phyloP scores from a whole-genome alignment of 2,113 vertebrate species.

The Edolisoma coerulescens region DNA sequence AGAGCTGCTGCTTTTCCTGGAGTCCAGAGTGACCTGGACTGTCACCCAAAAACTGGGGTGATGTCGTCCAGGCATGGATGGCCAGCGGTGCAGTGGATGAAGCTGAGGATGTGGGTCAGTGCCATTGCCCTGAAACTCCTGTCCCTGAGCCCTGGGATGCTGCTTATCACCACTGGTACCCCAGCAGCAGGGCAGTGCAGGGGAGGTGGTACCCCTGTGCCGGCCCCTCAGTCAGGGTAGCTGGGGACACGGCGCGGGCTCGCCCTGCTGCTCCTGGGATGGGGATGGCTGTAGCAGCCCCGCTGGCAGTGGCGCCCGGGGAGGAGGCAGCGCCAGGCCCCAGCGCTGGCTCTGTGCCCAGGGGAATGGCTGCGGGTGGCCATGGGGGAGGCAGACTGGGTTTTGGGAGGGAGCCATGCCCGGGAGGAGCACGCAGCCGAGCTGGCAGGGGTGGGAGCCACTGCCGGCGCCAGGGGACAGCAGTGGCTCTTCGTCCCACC shows the following conservation, averaged over 20 bases:
- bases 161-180: not conserved
- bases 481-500: not conserved
- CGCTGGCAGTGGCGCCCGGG: fast-evolving
- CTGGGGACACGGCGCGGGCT: not conserved
- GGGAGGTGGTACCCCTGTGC: not conserved
- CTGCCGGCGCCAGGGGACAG: not conserved
- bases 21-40: not conserved
- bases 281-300: not conserved
- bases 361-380: not conserved
- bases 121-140: not conserved
- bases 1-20: not conserved
- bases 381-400: fast-evolving
- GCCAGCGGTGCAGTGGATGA: fast-evolving
- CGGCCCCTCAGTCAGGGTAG: not conserved
- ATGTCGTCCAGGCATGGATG: not conserved
- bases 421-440: fast-evolving
- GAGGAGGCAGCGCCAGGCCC: not conserved
- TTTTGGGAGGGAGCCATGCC: not conserved
- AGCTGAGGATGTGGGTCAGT: not conserved
- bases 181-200: not conserved
- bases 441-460: not conserved
- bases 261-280: not conserved
- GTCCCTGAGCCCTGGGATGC: not conserved
- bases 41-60: not conserved
- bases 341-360: fast-evolving